A percentile compares a stretch with the other conserved stretches of the same genome.
Conservation (phyloP, 2,113 vertebrate genomes). For the Reinhardtius hippoglossoides region DNA sequence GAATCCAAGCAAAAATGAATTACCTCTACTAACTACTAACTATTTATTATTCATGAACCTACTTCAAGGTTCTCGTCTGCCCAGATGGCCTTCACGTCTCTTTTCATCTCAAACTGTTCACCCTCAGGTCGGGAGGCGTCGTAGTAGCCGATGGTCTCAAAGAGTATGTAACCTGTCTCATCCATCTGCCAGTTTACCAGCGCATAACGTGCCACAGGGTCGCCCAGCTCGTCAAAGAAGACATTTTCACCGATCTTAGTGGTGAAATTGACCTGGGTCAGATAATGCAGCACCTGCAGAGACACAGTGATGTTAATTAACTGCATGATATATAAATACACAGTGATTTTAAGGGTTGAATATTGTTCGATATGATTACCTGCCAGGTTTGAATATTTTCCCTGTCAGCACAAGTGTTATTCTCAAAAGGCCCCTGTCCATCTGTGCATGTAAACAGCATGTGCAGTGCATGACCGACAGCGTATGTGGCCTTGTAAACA, state of each 20-base stretch:
- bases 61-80: slow-evolving; percentile 71
- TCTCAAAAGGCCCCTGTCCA: slow-evolving; percentile 76
- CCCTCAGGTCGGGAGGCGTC: slow-evolving; percentile 77
- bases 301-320: not conserved
- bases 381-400: slow-evolving; percentile 79
- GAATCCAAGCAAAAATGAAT: too few relatives aligned
- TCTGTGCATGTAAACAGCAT: slow-evolving; percentile 74
- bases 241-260: slow-evolving; percentile 78
- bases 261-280: slow-evolving; percentile 81
- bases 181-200: slow-evolving; percentile 84
- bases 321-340: not conserved
- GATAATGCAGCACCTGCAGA: slow-evolving; percentile 80
- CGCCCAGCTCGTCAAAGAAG: slow-evolving; percentile 80
- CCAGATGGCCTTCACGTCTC: slow-evolving; percentile 75
- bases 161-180: slow-evolving; percentile 67
- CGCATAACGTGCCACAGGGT: slow-evolving; percentile 81
- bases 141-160: slow-evolving; percentile 81
- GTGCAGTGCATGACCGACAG: slow-evolving; percentile 79
- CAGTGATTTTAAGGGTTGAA: not conserved
- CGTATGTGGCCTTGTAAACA: slow-evolving; percentile 83
- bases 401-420: slow-evolving; percentile 76
- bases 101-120: slow-evolving; percentile 78
- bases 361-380: slow-evolving; percentile 54
- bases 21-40: not conserved
- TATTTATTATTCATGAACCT: not conserved